A percentile compares a stretch with the other conserved stretches of the same genome.
Conservation (phyloP, 2,113 vertebrate species). For the Catharus fuscescens region DNA sequence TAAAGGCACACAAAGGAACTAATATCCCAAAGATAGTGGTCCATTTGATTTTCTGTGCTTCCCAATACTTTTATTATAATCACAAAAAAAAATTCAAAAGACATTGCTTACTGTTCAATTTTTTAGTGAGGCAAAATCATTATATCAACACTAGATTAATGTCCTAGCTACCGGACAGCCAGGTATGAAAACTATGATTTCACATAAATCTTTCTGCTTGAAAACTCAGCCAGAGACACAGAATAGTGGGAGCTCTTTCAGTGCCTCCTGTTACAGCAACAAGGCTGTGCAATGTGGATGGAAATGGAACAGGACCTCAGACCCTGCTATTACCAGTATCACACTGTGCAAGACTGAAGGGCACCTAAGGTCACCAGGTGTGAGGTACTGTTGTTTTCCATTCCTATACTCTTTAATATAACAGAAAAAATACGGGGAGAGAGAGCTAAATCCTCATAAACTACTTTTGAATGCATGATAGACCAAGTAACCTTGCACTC, state of each 20-base stretch:
- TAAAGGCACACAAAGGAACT: background rate
- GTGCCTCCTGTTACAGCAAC: background rate
- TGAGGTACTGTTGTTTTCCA: background rate
- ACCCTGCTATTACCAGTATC: background rate
- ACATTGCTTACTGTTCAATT: background rate
- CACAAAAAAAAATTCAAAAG: background rate
- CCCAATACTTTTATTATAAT: background rate
- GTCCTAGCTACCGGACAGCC: background rate
- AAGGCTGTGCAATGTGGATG: accelerated
- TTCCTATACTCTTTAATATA: background rate
- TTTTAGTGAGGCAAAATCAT: background rate
- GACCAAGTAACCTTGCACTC: background rate
- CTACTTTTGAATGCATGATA: background rate
- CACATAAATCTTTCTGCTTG: background rate
- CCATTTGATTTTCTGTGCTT: background rate
- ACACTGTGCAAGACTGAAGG: background rate
- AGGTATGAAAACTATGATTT: background rate
- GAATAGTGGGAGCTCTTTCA: background rate
- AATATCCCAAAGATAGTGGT: background rate
- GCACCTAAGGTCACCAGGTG: background rate
- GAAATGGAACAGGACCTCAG: background rate
- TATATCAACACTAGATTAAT: background rate
- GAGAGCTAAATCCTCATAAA: background rate
- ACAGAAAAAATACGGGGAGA: background rate
- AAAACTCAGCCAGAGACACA: background rate